Conservation (phyloP, 1,140 invertebrate species). For the Diprion similis region DNA sequence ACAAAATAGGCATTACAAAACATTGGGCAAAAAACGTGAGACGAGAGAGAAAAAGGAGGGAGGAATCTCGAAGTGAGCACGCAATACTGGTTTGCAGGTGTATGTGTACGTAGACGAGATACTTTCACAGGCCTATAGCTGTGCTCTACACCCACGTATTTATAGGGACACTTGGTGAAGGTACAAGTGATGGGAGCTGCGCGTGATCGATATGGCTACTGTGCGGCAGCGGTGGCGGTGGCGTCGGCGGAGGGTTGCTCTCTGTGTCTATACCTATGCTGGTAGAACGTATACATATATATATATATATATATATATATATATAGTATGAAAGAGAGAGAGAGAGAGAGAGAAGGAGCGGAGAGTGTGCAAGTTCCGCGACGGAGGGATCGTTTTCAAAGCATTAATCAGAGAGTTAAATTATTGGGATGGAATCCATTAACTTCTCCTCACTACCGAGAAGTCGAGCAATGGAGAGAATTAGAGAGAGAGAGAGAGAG, state of each 20-base stretch:
- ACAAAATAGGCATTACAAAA: too few species aligned
- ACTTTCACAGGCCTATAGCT: too few species aligned
- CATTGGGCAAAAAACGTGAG: background rate
- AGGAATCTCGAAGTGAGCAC: background rate
- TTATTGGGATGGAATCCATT: conserved; percentile 3
- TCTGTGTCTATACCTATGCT: too few species aligned
- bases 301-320: too few species aligned
- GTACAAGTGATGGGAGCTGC: background rate
- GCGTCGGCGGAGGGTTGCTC: too few species aligned
- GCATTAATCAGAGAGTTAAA: conserved; percentile 2
- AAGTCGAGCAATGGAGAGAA: background rate
- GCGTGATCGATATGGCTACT: conserved; percentile 5
- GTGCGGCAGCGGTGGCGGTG: background rate
- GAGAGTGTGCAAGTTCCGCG: background rate
- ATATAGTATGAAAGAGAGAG: too few species aligned
- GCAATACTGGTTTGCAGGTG: background rate
- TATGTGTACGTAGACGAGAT: background rate
- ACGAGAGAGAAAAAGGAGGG: background rate
- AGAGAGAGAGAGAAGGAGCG: too few species aligned
- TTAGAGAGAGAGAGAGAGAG: too few species aligned
- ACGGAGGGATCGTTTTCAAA: background rate
- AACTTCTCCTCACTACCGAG: background rate
- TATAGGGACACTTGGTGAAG: background rate
- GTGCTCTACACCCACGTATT: too few species aligned
- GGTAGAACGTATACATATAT: too few species aligned